Evolutionary conservation across 2,888 invertebrate species (phyloP).

Genomic region (Stomorhina lunata): DNA sequence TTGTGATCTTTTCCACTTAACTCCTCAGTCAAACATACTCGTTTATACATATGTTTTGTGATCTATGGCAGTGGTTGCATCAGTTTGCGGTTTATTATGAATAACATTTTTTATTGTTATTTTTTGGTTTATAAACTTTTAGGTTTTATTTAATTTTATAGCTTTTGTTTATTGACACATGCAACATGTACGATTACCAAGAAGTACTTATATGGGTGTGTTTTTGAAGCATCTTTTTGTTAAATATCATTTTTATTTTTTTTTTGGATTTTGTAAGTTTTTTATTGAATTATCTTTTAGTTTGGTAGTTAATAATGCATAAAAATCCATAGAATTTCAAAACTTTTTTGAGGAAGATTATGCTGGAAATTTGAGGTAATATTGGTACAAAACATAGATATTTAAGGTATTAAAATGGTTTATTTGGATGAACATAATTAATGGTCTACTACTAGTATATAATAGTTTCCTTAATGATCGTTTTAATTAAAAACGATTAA

Average conservation of each 20-base stretch:
- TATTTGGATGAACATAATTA: too few species aligned
- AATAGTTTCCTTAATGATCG: too few species aligned
- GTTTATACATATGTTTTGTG: constrained; percentile 22
- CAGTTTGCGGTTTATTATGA: constrained; percentile 65
- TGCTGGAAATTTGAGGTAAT: not conserved
- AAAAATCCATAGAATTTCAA: too few species aligned
- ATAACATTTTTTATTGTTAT: constrained; percentile 2
- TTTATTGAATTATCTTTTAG: not conserved
- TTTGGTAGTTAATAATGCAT: too few species aligned
- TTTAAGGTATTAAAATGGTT: too few species aligned
- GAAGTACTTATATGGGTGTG: constrained; percentile 49
- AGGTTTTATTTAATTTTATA: constrained; percentile 22
- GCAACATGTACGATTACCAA: not conserved
- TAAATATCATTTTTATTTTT: not conserved
- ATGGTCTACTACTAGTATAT: too few species aligned
- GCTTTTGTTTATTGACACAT: constrained; percentile 15
- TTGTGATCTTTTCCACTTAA: not conserved
- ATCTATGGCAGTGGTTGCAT: constrained; percentile 57
- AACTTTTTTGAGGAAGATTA: not conserved
- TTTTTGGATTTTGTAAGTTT: not conserved
- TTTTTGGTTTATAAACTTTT: constrained; percentile 36
- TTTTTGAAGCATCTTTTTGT: not conserved
- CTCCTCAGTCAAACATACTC: not conserved
- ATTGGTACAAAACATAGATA: not conserved
- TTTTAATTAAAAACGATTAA: too few species aligned